Evolutionary conservation across 2,797 vertebrate genomes (phyloP).

Genomic region (Pyrocephalus nanus): DNA sequence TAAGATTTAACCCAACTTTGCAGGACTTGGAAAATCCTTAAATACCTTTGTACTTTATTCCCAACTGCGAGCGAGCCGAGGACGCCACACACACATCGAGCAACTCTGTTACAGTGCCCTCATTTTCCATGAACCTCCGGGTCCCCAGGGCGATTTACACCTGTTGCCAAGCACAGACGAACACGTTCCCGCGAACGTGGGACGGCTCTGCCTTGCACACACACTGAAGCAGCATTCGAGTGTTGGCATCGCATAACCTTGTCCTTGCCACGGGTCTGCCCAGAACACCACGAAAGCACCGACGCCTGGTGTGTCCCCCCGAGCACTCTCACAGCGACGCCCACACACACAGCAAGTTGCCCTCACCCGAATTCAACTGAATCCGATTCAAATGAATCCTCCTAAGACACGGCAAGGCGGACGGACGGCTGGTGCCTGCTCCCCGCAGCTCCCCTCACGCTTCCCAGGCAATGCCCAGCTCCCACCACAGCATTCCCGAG

Average conservation of each 20-base stretch:
- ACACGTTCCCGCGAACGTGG: not conserved
- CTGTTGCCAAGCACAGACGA: not conserved
- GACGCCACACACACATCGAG: accelerated
- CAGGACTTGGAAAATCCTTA: not conserved
- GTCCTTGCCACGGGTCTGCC: not conserved
- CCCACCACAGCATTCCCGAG: not conserved
- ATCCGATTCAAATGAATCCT: not conserved
- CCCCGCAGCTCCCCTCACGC: not conserved
- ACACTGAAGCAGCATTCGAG: accelerated
- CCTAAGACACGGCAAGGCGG: accelerated
- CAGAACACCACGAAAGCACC: accelerated
- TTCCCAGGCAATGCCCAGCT: not conserved
- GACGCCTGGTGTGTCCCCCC: accelerated
- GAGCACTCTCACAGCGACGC: not conserved
- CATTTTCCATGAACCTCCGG: accelerated
- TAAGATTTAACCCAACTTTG: accelerated
- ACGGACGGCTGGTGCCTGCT: accelerated
- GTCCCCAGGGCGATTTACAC: accelerated
- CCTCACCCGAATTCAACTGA: not conserved
- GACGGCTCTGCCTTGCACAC: accelerated
- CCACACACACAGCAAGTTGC: accelerated
- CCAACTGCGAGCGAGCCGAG: accelerated
- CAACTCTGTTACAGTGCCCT: accelerated
- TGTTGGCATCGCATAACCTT: accelerated
- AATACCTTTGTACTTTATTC: not conserved